Evolutionary conservation across 2,113 vertebrate species (phyloP), one percentile per base, ranked within the genome.

Genomic region (Nicator chloris): DNA sequence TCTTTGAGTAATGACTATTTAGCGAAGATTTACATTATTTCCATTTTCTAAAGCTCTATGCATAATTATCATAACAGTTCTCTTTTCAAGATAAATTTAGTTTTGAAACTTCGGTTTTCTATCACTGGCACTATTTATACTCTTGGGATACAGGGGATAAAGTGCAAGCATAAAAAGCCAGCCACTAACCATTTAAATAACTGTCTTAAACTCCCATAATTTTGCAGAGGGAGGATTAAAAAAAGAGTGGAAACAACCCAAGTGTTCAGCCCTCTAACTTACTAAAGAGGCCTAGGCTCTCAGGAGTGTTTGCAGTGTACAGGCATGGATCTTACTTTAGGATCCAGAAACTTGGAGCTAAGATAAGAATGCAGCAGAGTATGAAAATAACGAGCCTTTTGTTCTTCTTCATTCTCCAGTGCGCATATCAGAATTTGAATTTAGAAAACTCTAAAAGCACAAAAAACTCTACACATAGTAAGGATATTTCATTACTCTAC

Each of bases 341-440:
- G 49, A 91, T 88, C 70, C 86, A 96, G 42, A 96, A 97, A 97
- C 92, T 90, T 85, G 54, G 71, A 90, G 49, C 89, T 93, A 97
- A 97, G 94, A 69, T 91, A 61, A 94, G 90, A 95, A 97, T 89
- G 95, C 95, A 96, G 91, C 82, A 84, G 94, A 96, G 96, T 96
- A 97, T 98, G 95, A 98, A 98, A 98, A 98, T 98, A 98, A 98
- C 65, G 94, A 98, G 95, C 45, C 90, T 60, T 92, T 92, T 94
- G 88, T 86, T 92, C 64, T 91, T 88, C 82, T 95, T 95, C 87
- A 95, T 96, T 92, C 81, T 96, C 88, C 91, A 96, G 78, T 94
- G 95, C 88, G 97, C 95, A 92, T 69, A 88, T 96, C 95, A 97
- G 68, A 89, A 84, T 80, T 85, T 93, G 86, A 93, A 87, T 86